Evolutionary conservation across 2,888 invertebrate genomes (phyloP), one percentile per base, ranked within the genome.

Genomic region (Halictus ligatus): DNA sequence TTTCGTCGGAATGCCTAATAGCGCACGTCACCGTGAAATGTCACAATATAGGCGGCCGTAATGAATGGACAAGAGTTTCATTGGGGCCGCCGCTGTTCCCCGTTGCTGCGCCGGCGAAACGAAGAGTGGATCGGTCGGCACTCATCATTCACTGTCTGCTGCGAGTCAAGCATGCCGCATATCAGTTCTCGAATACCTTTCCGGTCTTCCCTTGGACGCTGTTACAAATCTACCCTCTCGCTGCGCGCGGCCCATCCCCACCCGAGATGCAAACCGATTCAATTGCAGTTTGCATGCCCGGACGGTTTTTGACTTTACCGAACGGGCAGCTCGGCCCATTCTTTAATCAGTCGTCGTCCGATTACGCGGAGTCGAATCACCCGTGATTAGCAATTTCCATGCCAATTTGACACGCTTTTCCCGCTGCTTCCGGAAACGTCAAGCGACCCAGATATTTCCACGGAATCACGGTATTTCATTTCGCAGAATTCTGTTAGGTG

Each of bases 141-240:
- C 81, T 88, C 91, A 91, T 91, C 91, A 87, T 85, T 91, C 90
- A 91, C 85, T 89, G 90, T 91, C 90, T 83, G 89, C 80, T 89
- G 78, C 84, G 87, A 88, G 86, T 87, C 89, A 84, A 85, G 89
- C 88, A 84, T 83, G 78, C 85, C 86, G 88, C 89, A 87, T 90
- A 92, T 92, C 92, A 89, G 90, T 92, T 92, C 90, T 88, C 91
- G 90, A 89, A 89, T 86, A 89, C 89, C 91, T 87, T 89, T 87
- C 84, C 84, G 84, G 73, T 74, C 81, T 84, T 88, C 89, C 83
- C 86, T 90, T 81, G 85, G 78, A 76, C 78, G 76, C 78, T 71
- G 76, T 78, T 87, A 82, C 86, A 89, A 91, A 91, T 86, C 88
- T 85, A 80, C 87, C 75, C 80, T 84, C 46, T 80, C 79, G 58